Base-by-base conservation (phyloP, 92 coral and sea anemone species). In the Hydrozoanthus gracilis region DNA sequence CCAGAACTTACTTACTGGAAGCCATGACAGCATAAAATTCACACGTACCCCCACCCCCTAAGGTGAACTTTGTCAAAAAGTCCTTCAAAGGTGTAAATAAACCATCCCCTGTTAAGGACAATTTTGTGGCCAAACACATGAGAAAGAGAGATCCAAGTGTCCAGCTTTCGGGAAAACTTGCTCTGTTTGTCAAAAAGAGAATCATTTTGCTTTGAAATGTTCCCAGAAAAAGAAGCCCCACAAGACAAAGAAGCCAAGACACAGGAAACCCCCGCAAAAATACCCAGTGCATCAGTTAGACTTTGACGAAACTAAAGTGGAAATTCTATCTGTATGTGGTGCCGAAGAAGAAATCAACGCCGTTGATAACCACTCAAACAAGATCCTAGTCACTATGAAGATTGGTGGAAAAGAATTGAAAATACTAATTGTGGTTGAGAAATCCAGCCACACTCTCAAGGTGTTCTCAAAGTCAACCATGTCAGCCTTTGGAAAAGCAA, bases 121-220 rank as follows among this genome's bases (percentile, higher is more conserved):
- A 7, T 86, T 78, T 51, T 91, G 92, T 52, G 88, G 90, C 39
- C 39, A 73, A 46, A 72, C 12, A 2, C 90, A 78, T 13, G 18
- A 79, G 46, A 83, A 88, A 12, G 78, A 73, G 16, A 91, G 82
- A 82, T 74, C 52, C 4, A 92, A 89, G 49, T 89, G 92, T 80
- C 94, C 88, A 15, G 92, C 94, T 11, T 73, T 66, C 20, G 91
- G 93, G 6, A 91, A 87, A 18, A 82, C 55, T 51, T 91, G 91
- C 76, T 35, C 82, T 27, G 39, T 27, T 27, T 27, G 39, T 27
- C 39, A 27, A 27, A 27, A 27, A 27, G 39, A 27, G 39, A 27
- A 27, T 27, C 39, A 27, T 27, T 27, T 27, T 27, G 39, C 39
- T 27, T 27, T 27, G 39, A 27, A 2, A 68, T 44, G 61, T 12